Evolutionary conservation across 2,888 invertebrate species (phyloP), one percentile per base, ranked within the genome.

Genomic region (Calliphora vomitoria): DNA sequence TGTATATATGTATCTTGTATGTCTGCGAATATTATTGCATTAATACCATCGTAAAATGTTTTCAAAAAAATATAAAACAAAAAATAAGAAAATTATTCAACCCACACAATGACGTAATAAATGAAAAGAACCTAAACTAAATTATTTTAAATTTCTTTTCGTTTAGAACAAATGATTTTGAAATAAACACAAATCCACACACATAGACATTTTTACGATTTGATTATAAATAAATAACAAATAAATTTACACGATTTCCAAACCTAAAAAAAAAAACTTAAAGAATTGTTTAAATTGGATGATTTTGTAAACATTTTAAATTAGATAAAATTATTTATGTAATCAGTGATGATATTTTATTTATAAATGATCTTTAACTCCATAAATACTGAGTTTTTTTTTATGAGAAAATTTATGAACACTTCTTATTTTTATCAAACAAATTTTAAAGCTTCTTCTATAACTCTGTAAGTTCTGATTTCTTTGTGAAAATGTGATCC

Each of bases 101-200:
- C 84, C 78, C 55, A 84, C 84, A 79, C 79, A 79, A 84, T 79
- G 78, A 84, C 84, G 84, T 55, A 72, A 74, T 83, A 71, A 71
- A 64, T 47, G 41, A 84, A 66, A 78, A 38, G 44, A 80, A 18
- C 25, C 62, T 64, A 18, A 72, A 31, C 38, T 25, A 71, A 55
- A 74, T 72, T 74, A 55, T 58, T 74, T 66, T 18, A 53, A 81
- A 64, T 41, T 72, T 64, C 0, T 64, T 66, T 41, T 50, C 8
- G 25, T 71, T 81, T 11, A 53, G 64, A 74, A 66, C 13, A 72
- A 64, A 66, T 55, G 31, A 18, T 66, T 82, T 55, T 55, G 53
- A 50, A 66, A 44, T 50, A 41, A 44, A 64, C 31, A 44, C 50
- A 55, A 53, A 66, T 66, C n/a, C 6, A 38, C 38, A 69, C 18